Conservation (phyloP, 1,140 invertebrate genomes). For the Eufriesea mexicana region DNA sequence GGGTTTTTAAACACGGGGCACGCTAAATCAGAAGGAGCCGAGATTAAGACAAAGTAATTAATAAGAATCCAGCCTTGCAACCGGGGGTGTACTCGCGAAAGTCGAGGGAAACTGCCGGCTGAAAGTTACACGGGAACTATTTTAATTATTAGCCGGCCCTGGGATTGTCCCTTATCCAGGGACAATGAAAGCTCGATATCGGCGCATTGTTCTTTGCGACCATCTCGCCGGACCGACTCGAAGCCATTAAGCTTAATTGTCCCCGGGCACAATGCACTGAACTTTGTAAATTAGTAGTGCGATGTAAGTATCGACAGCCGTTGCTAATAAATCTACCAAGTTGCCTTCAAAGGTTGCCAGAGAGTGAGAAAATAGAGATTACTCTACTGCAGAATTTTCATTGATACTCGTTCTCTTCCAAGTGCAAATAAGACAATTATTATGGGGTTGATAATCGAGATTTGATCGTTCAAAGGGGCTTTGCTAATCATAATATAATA, state of each 20-base stretch:
- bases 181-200: conserved; percentile 44
- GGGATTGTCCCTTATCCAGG: conserved; percentile 31
- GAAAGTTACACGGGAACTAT: conserved; percentile 56
- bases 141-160: conserved; percentile 53
- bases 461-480: too few relatives aligned
- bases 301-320: conserved; percentile 44
- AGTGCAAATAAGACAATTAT: too few relatives aligned
- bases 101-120: conserved; percentile 4
- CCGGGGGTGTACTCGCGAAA: conserved; percentile 1
- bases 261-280: conserved; percentile 34
- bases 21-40: conserved; percentile 1
- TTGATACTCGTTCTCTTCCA: too few relatives aligned
- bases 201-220: conserved; percentile 34
- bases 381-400: neutral
- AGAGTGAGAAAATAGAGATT: neutral
- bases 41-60: conserved; percentile 36
- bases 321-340: conserved; percentile 40
- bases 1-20: neutral
- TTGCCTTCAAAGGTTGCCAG: conserved; percentile 1
- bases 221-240: conserved; percentile 1
- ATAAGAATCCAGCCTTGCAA: conserved; percentile 29
- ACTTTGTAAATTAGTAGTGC: conserved; percentile 47
- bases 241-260: conserved; percentile 48
- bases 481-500: too few relatives aligned
- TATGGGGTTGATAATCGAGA: too few relatives aligned